Percentiles rank a stretch among this genome's conserved stretches.
phyloP scores from a whole-genome alignment of 2,797 vertebrate genomes.

The Notolepis coatsorum region DNA sequence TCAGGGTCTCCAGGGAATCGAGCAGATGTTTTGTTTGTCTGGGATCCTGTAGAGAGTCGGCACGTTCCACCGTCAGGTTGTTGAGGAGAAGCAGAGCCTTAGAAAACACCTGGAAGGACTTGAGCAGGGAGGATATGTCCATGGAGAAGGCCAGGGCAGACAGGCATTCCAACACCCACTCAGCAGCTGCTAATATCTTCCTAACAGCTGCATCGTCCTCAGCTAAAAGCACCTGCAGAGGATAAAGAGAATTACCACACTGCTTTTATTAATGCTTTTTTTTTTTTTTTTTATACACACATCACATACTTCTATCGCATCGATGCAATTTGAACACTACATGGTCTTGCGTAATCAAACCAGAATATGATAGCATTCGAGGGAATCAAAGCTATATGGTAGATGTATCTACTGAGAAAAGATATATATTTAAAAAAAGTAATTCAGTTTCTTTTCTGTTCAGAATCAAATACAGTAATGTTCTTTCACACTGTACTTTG shows the following conservation, averaged over 20 bases:
- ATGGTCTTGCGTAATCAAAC: not conserved
- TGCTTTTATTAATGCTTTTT: not conserved
- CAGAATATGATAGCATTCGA: no score
- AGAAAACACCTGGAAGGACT: slow-evolving; percentile 81
- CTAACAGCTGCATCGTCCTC: slow-evolving; percentile 80
- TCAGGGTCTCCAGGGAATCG: slow-evolving; percentile 76
- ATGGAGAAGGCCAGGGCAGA: slow-evolving; percentile 69
- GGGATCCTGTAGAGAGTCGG: slow-evolving; percentile 77
- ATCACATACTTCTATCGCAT: not conserved
- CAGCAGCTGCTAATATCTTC: slow-evolving; percentile 73
- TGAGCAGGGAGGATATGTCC: slow-evolving; percentile 71
- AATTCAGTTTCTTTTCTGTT: no score
- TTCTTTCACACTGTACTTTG: slow-evolving; percentile 76
- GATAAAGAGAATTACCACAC: not conserved
- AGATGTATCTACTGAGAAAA: no score
- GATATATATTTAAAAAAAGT: no score
- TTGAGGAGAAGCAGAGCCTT: slow-evolving; percentile 82
- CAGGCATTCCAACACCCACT: slow-evolving; percentile 79
- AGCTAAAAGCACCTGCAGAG: slow-evolving; percentile 84
- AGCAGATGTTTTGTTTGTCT: slow-evolving; percentile 68
- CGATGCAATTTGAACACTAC: not conserved
- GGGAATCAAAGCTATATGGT: no score
- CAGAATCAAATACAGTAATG: not conserved
- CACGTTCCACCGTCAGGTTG: slow-evolving; percentile 69
- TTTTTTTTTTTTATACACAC: not conserved